phyloP scores from a whole-genome alignment of 2,888 invertebrate species.

The Apoderus coryli region DNA sequence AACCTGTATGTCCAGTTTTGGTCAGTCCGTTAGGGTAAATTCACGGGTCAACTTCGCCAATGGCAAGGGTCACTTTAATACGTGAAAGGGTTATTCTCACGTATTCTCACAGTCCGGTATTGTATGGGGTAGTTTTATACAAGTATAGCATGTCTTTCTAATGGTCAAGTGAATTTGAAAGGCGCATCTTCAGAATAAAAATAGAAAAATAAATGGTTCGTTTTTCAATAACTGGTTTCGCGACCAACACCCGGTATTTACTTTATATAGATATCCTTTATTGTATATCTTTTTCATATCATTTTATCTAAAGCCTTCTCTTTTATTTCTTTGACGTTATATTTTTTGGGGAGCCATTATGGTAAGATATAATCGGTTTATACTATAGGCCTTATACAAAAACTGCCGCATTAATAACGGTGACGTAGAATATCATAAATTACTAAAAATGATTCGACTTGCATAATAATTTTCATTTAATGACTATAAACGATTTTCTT shows the following conservation, averaged over 20 bases:
- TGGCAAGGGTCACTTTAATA: constrained; percentile 24
- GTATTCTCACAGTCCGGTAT: constrained; percentile 25
- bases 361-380: constrained; percentile 11
- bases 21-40: constrained; percentile 30
- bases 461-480: constrained; percentile 14
- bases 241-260: constrained; percentile 20
- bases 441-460: constrained; percentile 12
- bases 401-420: constrained; percentile 11
- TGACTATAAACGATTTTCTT: constrained; percentile 12
- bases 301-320: constrained; percentile 13
- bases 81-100: constrained; percentile 26
- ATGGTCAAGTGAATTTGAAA: constrained; percentile 28
- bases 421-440: constrained; percentile 13
- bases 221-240: constrained; percentile 25
- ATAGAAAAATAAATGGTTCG: constrained; percentile 13
- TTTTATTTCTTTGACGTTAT: constrained; percentile 10
- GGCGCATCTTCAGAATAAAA: constrained; percentile 15
- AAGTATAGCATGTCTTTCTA: no score
- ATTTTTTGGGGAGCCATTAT: constrained; percentile 11
- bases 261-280: constrained; percentile 11
- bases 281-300: constrained; percentile 13
- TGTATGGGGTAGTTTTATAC: constrained; percentile 25
- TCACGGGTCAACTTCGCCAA: constrained; percentile 24
- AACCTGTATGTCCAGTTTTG: constrained; percentile 31
- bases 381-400: constrained; percentile 8